Evolutionary conservation across 2,888 invertebrate species (phyloP).

Genomic region (Dryadula phaetusa): DNA sequence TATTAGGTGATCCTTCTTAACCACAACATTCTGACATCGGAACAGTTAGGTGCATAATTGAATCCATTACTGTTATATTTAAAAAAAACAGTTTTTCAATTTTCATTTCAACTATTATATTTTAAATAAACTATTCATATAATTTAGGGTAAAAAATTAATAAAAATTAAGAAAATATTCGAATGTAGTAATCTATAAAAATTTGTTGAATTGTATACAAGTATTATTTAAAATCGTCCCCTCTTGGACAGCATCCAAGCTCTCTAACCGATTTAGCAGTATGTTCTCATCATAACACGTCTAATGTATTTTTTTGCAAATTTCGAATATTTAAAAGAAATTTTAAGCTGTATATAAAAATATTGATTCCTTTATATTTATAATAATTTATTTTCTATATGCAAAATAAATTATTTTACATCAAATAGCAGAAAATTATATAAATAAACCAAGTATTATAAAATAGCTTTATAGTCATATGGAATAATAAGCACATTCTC

Average conservation of each 20-base stretch:
- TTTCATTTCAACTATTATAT: too few species aligned
- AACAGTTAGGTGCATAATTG: too few species aligned
- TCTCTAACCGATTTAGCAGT: neutral
- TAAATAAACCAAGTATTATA: conserved; percentile 31
- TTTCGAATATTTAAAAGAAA: neutral
- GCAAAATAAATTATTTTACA: neutral
- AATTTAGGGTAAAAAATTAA: neutral
- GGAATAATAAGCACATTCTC: conserved; percentile 28
- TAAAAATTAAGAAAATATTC: neutral
- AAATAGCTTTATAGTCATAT: conserved; percentile 1
- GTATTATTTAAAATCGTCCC: neutral
- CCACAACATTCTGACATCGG: too few species aligned
- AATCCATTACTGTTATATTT: too few species aligned
- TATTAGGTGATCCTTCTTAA: too few species aligned
- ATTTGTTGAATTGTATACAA: too few species aligned
- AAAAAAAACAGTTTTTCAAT: too few species aligned
- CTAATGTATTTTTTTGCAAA: neutral
- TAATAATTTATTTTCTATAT: neutral
- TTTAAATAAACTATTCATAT: neutral
- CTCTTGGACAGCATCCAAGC: neutral
- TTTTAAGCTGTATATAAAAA: neutral
- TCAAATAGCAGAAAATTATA: neutral
- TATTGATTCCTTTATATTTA: neutral
- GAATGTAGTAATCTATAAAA: too few species aligned
- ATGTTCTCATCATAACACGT: neutral